phyloP scores from a whole-genome alignment of 1,140 invertebrate species.

The Psix sp. region DNA sequence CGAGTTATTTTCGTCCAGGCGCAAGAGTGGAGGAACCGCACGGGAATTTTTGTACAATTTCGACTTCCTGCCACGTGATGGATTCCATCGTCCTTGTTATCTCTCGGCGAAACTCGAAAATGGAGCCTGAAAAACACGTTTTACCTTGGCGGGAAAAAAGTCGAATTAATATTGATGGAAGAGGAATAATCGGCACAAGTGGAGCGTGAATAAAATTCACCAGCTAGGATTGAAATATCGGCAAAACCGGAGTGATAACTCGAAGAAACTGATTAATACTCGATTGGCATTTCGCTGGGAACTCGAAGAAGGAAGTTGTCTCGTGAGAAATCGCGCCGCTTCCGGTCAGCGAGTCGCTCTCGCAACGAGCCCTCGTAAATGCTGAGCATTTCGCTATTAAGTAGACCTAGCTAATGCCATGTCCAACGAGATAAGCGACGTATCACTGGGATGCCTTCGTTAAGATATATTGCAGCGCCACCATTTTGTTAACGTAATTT shows the following conservation, averaged over 20 bases:
- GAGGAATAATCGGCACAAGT: not conserved
- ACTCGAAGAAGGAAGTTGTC: constrained; percentile 53
- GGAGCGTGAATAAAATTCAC: constrained; percentile 2
- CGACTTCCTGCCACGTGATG: constrained; percentile 63
- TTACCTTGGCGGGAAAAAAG: not conserved
- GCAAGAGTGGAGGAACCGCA: not conserved
- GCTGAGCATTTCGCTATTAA: constrained; percentile 35
- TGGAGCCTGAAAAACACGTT: constrained; percentile 1
- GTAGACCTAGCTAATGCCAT: constrained; percentile 32
- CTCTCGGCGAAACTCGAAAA: not conserved
- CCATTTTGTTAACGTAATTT: constrained; percentile 33
- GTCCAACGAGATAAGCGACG: constrained; percentile 42
- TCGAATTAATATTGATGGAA: not conserved
- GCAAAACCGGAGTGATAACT: constrained; percentile 33
- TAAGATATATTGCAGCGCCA: constrained; percentile 17
- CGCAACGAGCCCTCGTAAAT: constrained; percentile 28
- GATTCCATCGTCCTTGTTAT: not conserved
- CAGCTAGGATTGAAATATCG: constrained; percentile 20
- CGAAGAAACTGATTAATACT: constrained; percentile 47
- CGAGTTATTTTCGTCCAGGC: constrained; percentile 19
- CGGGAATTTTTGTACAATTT: constrained; percentile 44
- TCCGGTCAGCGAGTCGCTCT: constrained; percentile 37
- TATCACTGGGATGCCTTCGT: constrained; percentile 27
- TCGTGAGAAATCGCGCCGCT: constrained; percentile 54
- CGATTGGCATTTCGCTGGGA: constrained; percentile 51